Percentiles rank a stretch among this genome's conserved stretches.
These are phyloP conservation scores for Bothrops jararaca DNA, from an alignment of 2,113 vertebrate genomes.

Conservation along the genomic window DNA sequence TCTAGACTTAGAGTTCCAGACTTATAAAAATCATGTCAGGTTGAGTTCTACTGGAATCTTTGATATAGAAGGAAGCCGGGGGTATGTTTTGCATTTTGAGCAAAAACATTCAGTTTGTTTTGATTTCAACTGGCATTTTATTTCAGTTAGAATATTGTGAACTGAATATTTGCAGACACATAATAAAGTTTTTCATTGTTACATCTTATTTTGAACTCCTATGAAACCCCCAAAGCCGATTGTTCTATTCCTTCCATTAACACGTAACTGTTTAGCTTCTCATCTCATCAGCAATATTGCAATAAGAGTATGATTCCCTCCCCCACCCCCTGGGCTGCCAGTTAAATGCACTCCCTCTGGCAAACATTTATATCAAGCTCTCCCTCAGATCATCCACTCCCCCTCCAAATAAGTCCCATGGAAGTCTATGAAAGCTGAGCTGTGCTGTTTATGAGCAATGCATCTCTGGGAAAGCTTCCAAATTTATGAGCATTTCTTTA, in stretches of 20 bases:
- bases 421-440: conserved; percentile 22
- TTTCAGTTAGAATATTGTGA: not conserved
- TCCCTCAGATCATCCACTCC: not conserved
- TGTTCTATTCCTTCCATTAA: not conserved
- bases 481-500: conserved; percentile 25
- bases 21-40: not conserved
- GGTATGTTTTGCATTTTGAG: not conserved
- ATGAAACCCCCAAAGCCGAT: not conserved
- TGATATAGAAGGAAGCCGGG: not conserved
- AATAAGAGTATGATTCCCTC: not conserved
- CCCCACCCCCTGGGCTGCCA: not conserved
- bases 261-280: conserved; percentile 31
- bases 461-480: conserved; percentile 38
- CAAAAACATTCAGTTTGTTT: not conserved
- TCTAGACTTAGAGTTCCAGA: not conserved
- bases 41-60: not conserved
- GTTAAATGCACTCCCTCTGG: not conserved
- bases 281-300: conserved; percentile 4
- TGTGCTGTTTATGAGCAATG: not conserved
- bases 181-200: conserved; percentile 13
- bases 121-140: not conserved
- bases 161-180: not conserved
- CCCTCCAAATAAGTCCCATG: not conserved
- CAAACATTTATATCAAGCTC: not conserved
- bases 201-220: conserved; percentile 16